A percentile compares a stretch with the other conserved stretches of the same genome.
Evolutionary conservation across 2,888 invertebrate species (phyloP).

Genomic region (Saturnia japonica): DNA sequence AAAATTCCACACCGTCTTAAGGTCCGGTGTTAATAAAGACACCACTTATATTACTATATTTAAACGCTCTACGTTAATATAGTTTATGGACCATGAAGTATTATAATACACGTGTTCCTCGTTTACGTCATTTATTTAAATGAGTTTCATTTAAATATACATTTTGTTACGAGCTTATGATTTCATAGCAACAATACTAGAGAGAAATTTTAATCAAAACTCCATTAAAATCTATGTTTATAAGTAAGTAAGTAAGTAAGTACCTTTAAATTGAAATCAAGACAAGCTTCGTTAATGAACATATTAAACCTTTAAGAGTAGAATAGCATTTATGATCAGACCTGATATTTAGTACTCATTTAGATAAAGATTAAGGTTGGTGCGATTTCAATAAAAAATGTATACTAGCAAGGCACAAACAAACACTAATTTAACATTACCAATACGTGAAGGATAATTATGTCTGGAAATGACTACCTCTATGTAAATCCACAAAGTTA

Average conservation of each 20-base stretch:
- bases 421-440: too few species aligned
- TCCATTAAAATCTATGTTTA: background rate
- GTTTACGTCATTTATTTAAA: background rate
- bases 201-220: background rate
- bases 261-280: background rate
- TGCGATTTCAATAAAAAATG: background rate
- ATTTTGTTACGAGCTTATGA: background rate
- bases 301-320: background rate
- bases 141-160: background rate
- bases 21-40: background rate
- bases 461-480: too few species aligned
- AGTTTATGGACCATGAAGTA: background rate
- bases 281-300: background rate
- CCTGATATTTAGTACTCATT: background rate
- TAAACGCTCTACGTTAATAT: background rate
- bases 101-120: slow-evolving; percentile 5
- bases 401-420: too few species aligned
- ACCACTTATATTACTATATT: background rate
- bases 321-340: background rate
- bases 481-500: too few species aligned
- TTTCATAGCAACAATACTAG: background rate
- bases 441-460: too few species aligned
- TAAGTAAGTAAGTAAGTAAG: background rate
- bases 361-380: background rate
- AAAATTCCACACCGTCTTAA: slow-evolving; percentile 1